Conservation (phyloP, 2,113 vertebrate species). For the Heteronetta atricapilla region DNA sequence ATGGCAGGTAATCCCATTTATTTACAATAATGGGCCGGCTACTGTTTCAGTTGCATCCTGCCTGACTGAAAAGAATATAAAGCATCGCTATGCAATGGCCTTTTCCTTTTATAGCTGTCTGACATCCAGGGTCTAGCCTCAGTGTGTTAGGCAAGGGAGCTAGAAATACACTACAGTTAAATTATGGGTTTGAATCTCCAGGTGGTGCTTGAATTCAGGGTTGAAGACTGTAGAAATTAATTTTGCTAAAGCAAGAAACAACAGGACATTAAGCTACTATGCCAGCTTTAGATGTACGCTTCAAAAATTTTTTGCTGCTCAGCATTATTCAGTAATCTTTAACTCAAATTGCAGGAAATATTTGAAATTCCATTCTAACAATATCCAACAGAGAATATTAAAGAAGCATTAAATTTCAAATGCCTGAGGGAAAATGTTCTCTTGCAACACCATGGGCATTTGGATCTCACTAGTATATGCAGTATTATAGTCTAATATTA, state of each 20-base stretch:
- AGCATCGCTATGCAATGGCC: not conserved
- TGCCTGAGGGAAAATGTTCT: conserved; percentile 60
- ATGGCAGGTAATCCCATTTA: conserved; percentile 5
- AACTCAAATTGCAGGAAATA: conserved; percentile 75
- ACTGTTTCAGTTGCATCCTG: not conserved
- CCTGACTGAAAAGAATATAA: not conserved
- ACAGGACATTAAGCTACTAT: conserved; percentile 60
- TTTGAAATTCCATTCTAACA: conserved; percentile 74
- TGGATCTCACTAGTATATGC: conserved; percentile 25
- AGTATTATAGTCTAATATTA: conserved; percentile 49
- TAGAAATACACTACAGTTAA: conserved; percentile 43
- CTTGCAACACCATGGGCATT: conserved; percentile 48
- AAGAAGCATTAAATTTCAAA: conserved; percentile 73
- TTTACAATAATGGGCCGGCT: not conserved
- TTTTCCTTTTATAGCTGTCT: conserved; percentile 8
- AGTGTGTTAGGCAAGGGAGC: not conserved
- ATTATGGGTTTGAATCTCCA: conserved; percentile 50
- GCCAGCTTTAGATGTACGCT: conserved; percentile 56
- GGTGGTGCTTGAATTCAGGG: conserved; percentile 53
- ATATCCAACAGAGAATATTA: conserved; percentile 72
- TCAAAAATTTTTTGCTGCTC: conserved; percentile 55
- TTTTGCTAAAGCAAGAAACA: conserved; percentile 69
- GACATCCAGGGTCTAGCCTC: not conserved
- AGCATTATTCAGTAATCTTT: conserved; percentile 71
- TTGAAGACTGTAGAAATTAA: conserved; percentile 59